Percentiles rank a stretch among this genome's conserved stretches.
Conservation (phyloP, 2,888 invertebrate genomes). For the Eumerus sabulonum region DNA sequence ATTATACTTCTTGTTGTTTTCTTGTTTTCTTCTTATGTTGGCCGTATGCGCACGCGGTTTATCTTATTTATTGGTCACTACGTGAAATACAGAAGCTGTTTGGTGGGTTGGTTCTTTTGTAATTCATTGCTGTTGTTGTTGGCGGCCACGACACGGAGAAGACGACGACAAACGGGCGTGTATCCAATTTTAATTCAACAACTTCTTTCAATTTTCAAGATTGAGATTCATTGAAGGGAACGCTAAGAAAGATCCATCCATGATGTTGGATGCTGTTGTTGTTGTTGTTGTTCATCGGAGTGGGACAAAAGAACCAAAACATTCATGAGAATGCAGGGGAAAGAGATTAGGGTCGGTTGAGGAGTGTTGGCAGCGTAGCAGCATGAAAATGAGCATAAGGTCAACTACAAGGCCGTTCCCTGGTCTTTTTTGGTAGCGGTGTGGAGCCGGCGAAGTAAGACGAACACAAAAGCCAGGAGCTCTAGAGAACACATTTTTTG, state of each 20-base stretch:
- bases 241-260: no score
- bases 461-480: constrained; percentile 12
- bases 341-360: constrained; percentile 28
- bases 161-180: constrained; percentile 57
- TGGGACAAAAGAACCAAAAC: no score
- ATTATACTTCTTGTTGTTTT: constrained; percentile 57
- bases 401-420: constrained; percentile 67
- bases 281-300: no score
- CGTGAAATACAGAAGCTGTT: constrained; percentile 69
- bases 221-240: constrained; percentile 53
- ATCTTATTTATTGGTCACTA: constrained; percentile 69
- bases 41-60: constrained; percentile 59
- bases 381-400: constrained; percentile 65
- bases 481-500: constrained; percentile 24
- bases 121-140: constrained; percentile 27
- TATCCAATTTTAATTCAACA: constrained; percentile 68
- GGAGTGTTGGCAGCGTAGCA: constrained; percentile 45
- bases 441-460: constrained; percentile 1
- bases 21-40: constrained; percentile 48
- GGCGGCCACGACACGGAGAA: constrained; percentile 15
- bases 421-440: constrained; percentile 26
- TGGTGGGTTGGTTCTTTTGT: constrained; percentile 54
- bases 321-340: background rate
- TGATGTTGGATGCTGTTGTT: no score
- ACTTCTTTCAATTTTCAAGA: constrained; percentile 60